Evolutionary conservation across 2,888 invertebrate species (phyloP).

Genomic region (Pristionchus mayeri): DNA sequence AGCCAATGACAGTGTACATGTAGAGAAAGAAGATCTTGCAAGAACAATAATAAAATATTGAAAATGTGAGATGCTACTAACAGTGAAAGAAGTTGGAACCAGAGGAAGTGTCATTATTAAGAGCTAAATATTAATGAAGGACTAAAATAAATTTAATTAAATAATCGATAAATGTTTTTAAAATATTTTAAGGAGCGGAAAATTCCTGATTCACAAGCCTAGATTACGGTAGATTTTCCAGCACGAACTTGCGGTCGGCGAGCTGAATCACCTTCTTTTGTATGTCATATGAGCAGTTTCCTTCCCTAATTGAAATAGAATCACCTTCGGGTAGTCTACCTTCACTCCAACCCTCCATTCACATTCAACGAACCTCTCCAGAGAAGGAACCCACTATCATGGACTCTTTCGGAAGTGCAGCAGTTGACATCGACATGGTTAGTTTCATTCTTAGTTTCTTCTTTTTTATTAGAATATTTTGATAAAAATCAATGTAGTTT

Average conservation of each 20-base stretch:
- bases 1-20: background rate
- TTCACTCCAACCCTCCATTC: slow-evolving; percentile 14
- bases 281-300: slow-evolving; percentile 50
- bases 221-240: background rate
- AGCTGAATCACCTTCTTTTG: slow-evolving; percentile 26
- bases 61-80: no score
- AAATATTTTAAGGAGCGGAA: no score
- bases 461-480: background rate
- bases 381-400: slow-evolving; percentile 49
- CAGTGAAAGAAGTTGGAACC: no score
- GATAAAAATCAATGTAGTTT: background rate
- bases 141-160: no score
- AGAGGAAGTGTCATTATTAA: no score
- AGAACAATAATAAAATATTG: background rate
- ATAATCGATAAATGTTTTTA: no score
- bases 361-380: slow-evolving; percentile 28
- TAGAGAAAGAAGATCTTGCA: background rate
- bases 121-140: no score
- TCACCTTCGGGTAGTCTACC: background rate
- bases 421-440: slow-evolving; percentile 68
- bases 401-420: slow-evolving; percentile 64
- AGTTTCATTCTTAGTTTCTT: slow-evolving; percentile 28
- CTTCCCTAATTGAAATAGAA: slow-evolving; percentile 44
- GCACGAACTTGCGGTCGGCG: no score
- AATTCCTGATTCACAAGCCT: no score